Base-by-base conservation (phyloP, 2,113 vertebrate species). In the Brachionichthys hirsutus region DNA sequence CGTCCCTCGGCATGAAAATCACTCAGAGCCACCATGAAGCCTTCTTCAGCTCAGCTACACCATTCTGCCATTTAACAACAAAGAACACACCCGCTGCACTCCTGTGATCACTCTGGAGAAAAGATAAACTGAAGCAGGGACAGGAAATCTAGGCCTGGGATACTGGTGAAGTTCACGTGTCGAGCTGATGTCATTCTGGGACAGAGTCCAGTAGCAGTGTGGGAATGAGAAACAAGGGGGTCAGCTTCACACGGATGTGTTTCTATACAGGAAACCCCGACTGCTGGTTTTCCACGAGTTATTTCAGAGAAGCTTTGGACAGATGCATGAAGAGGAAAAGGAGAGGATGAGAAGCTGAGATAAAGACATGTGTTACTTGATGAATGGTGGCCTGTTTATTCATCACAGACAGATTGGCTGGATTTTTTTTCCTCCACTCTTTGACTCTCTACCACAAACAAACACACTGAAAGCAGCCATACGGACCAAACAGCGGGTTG, bases 181-280 rank as follows among this genome's bases (percentile, higher is more conserved):
- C 55, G 44, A 54, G 68, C 64, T 89, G 82, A 88, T 80, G 87
- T 90, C 82, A 89, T 81, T 70, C 54, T 80, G 77, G 82, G 80
- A 86, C 5, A 12, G 53, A 72, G 52, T 75, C 82, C 85, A 89
- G 80, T 50, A 13, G 51, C 36, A 54, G 67, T 65, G 66, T 80
- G 75, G 70, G 81, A 87, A 79, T 24, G 59, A 70, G 75, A 66
- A 63, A 59, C 67, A 30, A 49, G 65, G 68, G 38, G 69, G 79
- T 63, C 51, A 54, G 65, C 78, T 89, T 90, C 85, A 85, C 86
- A 88, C 68, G 49, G 71, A 84, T 43, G 51, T 35, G 58, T 70
- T 81, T 77, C 76, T 78, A 57, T 20, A 84, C 81, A 83, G 82
- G 86, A 87, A 86, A 83, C 62, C 51, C 53, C 58, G 80, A 80